A percentile compares a stretch with the other conserved stretches of the same genome.
Conservation (phyloP, 2,113 vertebrate genomes). For the Hucho hucho region DNA sequence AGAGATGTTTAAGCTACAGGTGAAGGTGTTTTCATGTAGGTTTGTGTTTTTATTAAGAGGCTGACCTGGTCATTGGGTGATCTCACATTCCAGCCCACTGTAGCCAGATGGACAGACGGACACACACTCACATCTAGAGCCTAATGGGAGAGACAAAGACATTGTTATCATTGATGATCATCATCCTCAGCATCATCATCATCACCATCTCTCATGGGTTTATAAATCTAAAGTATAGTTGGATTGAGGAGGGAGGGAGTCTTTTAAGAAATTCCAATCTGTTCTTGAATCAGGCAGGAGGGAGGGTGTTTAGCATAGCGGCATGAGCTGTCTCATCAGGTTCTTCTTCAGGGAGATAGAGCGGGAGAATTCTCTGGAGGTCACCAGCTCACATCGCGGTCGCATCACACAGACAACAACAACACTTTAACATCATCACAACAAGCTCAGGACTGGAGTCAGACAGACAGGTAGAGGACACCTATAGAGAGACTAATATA, state of each 20-base stretch:
- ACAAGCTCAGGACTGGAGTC: neutral
- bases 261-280: neutral
- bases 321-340: constrained; percentile 79
- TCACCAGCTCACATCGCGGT: constrained; percentile 85
- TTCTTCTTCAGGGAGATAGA: constrained; percentile 76
- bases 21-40: neutral
- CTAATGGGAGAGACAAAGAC: constrained; percentile 59
- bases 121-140: constrained; percentile 84
- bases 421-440: no score
- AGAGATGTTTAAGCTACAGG: neutral
- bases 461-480: neutral
- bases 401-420: constrained; percentile 25
- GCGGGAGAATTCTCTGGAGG: constrained; percentile 72
- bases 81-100: constrained; percentile 81
- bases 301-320: constrained; percentile 71
- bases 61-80: constrained; percentile 73
- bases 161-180: neutral
- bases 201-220: no score
- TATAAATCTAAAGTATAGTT: no score
- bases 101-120: constrained; percentile 79
- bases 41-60: neutral
- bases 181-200: no score
- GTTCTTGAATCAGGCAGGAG: no score
- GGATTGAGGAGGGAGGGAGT: no score
- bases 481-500: neutral